These are phyloP conservation scores for Atherix ibis DNA, from an alignment of 2,888 invertebrate species.

Conservation along the genomic window DNA sequence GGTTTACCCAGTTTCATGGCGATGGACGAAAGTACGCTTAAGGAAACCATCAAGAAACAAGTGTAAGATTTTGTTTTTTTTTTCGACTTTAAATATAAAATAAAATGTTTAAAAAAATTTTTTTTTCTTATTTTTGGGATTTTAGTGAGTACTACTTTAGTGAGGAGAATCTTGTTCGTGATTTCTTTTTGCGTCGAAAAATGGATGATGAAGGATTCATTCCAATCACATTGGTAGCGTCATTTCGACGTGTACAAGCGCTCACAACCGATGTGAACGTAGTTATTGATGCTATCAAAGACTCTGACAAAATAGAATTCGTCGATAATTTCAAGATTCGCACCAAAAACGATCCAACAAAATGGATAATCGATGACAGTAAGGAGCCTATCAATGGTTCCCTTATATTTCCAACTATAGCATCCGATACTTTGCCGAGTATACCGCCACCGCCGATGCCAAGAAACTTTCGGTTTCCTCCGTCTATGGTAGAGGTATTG, in stretches of 20 bases:
- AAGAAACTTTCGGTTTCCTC: slow-evolving; percentile 33
- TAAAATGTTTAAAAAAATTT: neutral
- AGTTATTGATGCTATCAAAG: slow-evolving; percentile 70
- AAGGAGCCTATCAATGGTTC: slow-evolving; percentile 12
- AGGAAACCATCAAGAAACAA: slow-evolving; percentile 76
- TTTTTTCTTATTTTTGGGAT: slow-evolving; percentile 13
- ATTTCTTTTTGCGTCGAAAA: slow-evolving; percentile 91
- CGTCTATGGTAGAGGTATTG: neutral
- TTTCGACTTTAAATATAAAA: slow-evolving; percentile 1
- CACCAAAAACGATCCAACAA: slow-evolving; percentile 62
- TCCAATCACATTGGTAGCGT: slow-evolving; percentile 84
- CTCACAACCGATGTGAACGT: slow-evolving; percentile 71
- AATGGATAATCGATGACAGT: slow-evolving; percentile 62
- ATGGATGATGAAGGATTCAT: slow-evolving; percentile 92
- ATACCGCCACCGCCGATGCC: slow-evolving; percentile 60
- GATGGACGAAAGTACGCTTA: slow-evolving; percentile 42
- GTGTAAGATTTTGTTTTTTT: slow-evolving; percentile 48
- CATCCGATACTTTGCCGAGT: slow-evolving; percentile 43
- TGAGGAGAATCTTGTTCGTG: slow-evolving; percentile 84
- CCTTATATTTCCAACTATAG: slow-evolving; percentile 26
- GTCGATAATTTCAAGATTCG: slow-evolving; percentile 63
- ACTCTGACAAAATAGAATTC: slow-evolving; percentile 75
- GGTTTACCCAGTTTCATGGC: slow-evolving; percentile 28
- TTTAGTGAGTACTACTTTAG: slow-evolving; percentile 98
- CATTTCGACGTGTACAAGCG: slow-evolving; percentile 84